phyloP scores from a whole-genome alignment of 2,888 invertebrate species.

The Platerodrilus igneus region DNA sequence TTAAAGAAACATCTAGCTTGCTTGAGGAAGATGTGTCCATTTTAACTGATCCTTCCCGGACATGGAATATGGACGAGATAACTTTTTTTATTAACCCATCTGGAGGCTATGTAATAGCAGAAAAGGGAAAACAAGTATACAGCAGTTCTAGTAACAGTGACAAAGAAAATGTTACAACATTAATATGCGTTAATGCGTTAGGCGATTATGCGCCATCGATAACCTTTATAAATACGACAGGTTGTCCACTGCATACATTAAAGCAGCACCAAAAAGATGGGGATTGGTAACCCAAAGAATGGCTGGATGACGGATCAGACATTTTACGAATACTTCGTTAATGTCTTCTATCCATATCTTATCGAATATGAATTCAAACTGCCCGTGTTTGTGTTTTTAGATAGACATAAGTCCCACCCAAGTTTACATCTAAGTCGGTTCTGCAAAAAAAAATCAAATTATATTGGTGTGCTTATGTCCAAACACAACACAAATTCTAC shows the following conservation, averaged over 20 bases:
- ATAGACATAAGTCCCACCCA: conserved; percentile 32
- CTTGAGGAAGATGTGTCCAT: conserved; percentile 19
- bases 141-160: conserved; percentile 12
- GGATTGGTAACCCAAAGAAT: conserved; percentile 30
- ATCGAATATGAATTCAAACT: conserved; percentile 22
- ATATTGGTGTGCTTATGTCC: conserved; percentile 28
- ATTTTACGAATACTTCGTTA: conserved; percentile 32
- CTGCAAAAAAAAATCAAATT: conserved; percentile 28
- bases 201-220: conserved; percentile 28
- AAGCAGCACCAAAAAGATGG: conserved; percentile 26
- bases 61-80: conserved; percentile 32
- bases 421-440: conserved; percentile 27
- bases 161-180: conserved; percentile 22
- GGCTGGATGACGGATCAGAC: conserved; percentile 32
- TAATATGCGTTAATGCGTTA: conserved; percentile 25
- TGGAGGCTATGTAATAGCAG: conserved; percentile 25
- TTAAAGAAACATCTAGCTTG: conserved; percentile 17
- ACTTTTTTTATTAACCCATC: conserved; percentile 24
- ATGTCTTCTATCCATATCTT: conserved; percentile 30
- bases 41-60: conserved; percentile 23
- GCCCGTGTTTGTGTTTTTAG: conserved; percentile 32
- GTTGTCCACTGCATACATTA: neutral
- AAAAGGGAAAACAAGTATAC: conserved; percentile 16
- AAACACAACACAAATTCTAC: conserved; percentile 30
- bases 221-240: too few relatives aligned